Conservation (phyloP, 2,113 vertebrate species). For the Pyrgilauda ruficollis region DNA sequence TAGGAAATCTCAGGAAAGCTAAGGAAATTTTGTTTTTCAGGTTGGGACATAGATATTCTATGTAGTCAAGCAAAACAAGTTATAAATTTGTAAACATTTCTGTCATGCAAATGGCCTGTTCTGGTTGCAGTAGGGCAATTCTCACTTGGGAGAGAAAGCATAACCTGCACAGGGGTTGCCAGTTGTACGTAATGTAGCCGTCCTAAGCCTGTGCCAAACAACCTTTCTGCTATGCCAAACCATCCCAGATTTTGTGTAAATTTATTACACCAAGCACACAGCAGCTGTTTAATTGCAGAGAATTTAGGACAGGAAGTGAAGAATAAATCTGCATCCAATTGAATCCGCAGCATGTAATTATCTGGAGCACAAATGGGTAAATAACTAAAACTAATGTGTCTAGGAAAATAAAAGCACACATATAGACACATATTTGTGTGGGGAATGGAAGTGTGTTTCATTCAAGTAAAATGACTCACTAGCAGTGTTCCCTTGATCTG, state of each 20-base stretch:
- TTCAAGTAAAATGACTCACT: slow-evolving; percentile 55
- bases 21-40: not conserved
- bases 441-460: slow-evolving; percentile 45
- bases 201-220: slow-evolving; percentile 21
- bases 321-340: slow-evolving; percentile 72
- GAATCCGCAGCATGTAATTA: slow-evolving; percentile 62
- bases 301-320: slow-evolving; percentile 72
- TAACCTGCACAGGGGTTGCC: slow-evolving; percentile 2
- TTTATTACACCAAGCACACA: slow-evolving; percentile 67
- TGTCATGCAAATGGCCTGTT: not conserved
- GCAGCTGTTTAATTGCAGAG: slow-evolving; percentile 69
- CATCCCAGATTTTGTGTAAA: slow-evolving; percentile 66
- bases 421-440: slow-evolving; percentile 64
- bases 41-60: not conserved
- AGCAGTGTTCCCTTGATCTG: slow-evolving; percentile 10
- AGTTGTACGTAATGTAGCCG: not conserved
- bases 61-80: not conserved
- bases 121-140: not conserved
- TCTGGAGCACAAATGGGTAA: slow-evolving; percentile 68
- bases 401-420: slow-evolving; percentile 70
- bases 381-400: slow-evolving; percentile 71
- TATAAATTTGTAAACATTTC: slow-evolving; percentile 33
- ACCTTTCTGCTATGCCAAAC: slow-evolving; percentile 64
- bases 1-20: not conserved
- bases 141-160: not conserved